Evolutionary conservation across 2,113 vertebrate genomes (phyloP).

Genomic region (Copsychus sechellarum): DNA sequence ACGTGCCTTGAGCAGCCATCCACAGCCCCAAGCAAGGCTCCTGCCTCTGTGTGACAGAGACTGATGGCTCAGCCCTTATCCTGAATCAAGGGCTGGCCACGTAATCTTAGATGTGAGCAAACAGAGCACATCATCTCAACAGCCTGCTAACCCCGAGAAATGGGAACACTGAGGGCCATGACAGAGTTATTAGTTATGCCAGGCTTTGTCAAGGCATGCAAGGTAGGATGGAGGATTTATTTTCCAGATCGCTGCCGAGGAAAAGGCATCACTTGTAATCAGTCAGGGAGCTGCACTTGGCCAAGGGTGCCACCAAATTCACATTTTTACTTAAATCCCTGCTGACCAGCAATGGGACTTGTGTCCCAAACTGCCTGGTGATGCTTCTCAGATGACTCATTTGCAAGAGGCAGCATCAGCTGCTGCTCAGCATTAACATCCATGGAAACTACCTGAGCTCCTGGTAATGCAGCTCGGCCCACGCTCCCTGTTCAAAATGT

Average conservation of each 20-base stretch:
- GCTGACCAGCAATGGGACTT: neutral
- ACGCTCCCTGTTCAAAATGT: neutral
- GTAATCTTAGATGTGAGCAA: neutral
- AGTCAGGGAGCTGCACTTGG: neutral
- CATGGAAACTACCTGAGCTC: neutral
- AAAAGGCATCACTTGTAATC: neutral
- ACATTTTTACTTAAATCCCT: neutral
- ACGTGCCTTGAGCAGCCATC: neutral
- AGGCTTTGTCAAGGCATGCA: neutral
- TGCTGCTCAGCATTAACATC: neutral
- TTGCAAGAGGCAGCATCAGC: neutral
- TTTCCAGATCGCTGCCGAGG: neutral
- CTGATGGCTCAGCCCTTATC: neutral
- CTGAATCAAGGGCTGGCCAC: neutral
- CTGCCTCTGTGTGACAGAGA: neutral
- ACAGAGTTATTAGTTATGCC: slow-evolving; percentile 37
- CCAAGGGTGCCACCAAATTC: neutral
- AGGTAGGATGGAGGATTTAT: neutral
- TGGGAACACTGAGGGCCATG: neutral
- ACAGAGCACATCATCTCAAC: neutral
- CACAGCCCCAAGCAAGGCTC: neutral
- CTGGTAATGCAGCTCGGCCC: neutral
- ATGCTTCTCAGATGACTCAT: neutral
- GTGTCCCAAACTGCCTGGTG: neutral
- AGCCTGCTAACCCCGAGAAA: slow-evolving; percentile 3